A percentile compares a stretch with the other conserved stretches of the same genome.
phyloP scores from a whole-genome alignment of 2,888 invertebrate species.

The Willowsia nigromaculata region DNA sequence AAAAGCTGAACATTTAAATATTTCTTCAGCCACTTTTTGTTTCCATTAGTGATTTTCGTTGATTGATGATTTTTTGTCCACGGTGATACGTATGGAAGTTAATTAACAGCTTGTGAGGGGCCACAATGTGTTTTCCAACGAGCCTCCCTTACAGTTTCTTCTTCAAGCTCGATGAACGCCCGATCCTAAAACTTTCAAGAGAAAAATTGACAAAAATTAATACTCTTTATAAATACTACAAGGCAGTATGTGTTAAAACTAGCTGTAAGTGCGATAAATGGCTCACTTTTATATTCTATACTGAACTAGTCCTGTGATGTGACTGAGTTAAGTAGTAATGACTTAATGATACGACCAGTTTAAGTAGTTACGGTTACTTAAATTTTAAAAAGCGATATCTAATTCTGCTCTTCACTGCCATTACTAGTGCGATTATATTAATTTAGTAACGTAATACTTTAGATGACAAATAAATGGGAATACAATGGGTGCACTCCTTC shows the following conservation, averaged over 20 bases:
- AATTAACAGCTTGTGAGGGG: too few species aligned
- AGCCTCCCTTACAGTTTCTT: slow-evolving; percentile 46
- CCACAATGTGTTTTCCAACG: not conserved
- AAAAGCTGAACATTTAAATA: too few species aligned
- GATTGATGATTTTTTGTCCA: too few species aligned
- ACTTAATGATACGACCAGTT: not conserved
- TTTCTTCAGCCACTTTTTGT: too few species aligned
- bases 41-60: too few species aligned
- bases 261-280: not conserved
- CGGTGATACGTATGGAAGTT: too few species aligned
- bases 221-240: not conserved
- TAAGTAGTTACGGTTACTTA: not conserved
- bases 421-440: not conserved
- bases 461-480: not conserved
- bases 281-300: not conserved
- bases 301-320: not conserved
- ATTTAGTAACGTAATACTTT: not conserved
- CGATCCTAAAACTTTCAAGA: slow-evolving; percentile 69
- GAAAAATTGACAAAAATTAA: not conserved
- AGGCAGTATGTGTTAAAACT: not conserved
- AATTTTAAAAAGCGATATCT: not conserved
- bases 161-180: slow-evolving; percentile 58
- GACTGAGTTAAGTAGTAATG: not conserved
- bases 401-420: not conserved
- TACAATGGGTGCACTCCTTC: not conserved